Evolutionary conservation across 2,888 invertebrate genomes (phyloP), one percentile per base, ranked within the genome.

Genomic region (Druceiella hillmani): DNA sequence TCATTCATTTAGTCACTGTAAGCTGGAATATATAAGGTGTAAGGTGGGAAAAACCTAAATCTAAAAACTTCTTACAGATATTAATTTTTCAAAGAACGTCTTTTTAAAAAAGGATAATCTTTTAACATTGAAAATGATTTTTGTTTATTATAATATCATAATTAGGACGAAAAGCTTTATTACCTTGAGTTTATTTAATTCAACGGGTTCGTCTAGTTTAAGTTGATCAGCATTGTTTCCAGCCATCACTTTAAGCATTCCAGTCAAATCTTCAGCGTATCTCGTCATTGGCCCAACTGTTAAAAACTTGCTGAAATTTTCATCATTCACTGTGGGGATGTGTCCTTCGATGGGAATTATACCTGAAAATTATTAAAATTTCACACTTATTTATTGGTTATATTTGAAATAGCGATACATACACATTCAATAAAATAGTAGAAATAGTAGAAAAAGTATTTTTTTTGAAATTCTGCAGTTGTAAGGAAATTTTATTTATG

Each of bases 231-330:
- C 56, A 31, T 62, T 64, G 3, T 62, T 59, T 0, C 73, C 76
- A 0, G 76, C 74, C 68, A 87, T 69, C 2, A 83, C 61, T 50
- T 72, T 70, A 49, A 86, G 57, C 41, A 87, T 63, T 2, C 85
- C 68, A 1, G 70, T 59, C 13, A 95, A 65, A 65, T 94, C 94
- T 14, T 74, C 76, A 0, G 85, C 83, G 53, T 78, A 81, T n/a
- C 91, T 74, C 15, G 83, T 71, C 68, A 94, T 77, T 1, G 93
- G 93, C 0, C 84, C 85, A 22, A 81, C 52, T 0, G 73, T 69
- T 14, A 83, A 57, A 53, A 69, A 75, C 32, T 65, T 59, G 0
- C 57, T 47, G 52, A 75, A 78, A 3, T 60, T 52, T 6, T 62
- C 57, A 47, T 79, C 77, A 1, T 55, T 51, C 2, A 69, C 54